phyloP scores from a whole-genome alignment of 2,797 vertebrate genomes.

The Sebastiscus albofasciatus region DNA sequence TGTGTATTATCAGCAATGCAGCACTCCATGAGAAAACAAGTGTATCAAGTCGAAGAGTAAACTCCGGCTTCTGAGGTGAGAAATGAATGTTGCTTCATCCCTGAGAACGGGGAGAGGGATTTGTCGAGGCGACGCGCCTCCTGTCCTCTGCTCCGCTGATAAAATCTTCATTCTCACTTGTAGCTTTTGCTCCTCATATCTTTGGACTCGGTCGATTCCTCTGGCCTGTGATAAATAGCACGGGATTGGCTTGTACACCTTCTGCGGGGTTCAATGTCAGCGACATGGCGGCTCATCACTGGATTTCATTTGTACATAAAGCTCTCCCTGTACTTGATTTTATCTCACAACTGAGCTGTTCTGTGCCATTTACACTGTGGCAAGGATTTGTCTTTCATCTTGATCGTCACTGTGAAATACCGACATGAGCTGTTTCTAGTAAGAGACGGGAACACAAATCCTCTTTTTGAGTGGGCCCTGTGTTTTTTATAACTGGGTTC shows the following conservation, averaged over 20 bases:
- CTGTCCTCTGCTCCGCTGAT: slow-evolving; percentile 57
- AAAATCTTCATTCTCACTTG: slow-evolving; percentile 68
- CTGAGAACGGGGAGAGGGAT: slow-evolving; percentile 45
- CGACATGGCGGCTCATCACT: slow-evolving; percentile 54
- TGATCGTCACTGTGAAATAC: background rate
- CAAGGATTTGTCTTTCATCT: slow-evolving; percentile 7
- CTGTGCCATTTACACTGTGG: background rate
- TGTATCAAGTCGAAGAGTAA: slow-evolving; percentile 33
- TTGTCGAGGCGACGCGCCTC: slow-evolving; percentile 35
- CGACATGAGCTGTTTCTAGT: background rate
- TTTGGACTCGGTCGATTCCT: slow-evolving; percentile 49
- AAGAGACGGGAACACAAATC: background rate
- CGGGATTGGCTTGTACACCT: slow-evolving; percentile 40
- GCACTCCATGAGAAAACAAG: slow-evolving; percentile 24
- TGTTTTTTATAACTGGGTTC: background rate
- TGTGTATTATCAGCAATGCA: slow-evolving; percentile 56
- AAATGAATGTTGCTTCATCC: slow-evolving; percentile 47
- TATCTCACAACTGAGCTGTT: slow-evolving; percentile 21
- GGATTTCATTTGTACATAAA: slow-evolving; percentile 59
- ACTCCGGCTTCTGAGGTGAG: slow-evolving; percentile 41
- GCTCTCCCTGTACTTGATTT: slow-evolving; percentile 40
- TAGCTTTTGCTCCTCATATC: slow-evolving; percentile 64
- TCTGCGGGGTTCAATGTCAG: slow-evolving; percentile 42
- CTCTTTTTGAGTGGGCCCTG: background rate
- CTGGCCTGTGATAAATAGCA: slow-evolving; percentile 63